Base-by-base conservation (phyloP, 2,797 vertebrate species). In the Crocodylus rhombifer region DNA sequence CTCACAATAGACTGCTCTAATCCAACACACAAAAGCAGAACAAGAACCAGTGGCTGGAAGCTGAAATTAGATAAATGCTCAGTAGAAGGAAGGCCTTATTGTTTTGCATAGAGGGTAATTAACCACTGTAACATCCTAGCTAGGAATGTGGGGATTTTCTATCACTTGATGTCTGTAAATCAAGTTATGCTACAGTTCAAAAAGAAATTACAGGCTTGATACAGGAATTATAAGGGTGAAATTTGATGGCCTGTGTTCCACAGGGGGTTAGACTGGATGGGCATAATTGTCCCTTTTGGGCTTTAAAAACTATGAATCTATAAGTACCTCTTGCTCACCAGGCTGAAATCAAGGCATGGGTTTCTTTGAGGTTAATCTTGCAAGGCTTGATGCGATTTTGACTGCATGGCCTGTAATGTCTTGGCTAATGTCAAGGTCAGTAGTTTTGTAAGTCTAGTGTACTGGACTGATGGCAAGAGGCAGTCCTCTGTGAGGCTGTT, bases 401-500 rank as follows among this genome's bases (percentile, higher is more conserved):
- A 20, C 82, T 42, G 42, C 42, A 42, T 42, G 88, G 64, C 33
- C 55, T 23, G 56, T 77, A 13, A n/a, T 65, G 64, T 65, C n/a
- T 77, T 60, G 58, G 33, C 58, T 36, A 25, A 18, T 4, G 77
- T 42, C 60, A 25, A 42, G 77, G 28, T 23, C n/a, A 26, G n/a
- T 20, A 1, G 25, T 6, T 80, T 51, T 77, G 36, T 0, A 0
- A 30, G 33, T 86, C n/a, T 21, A 88, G 13, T 25, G 4, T 4
- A 14, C 30, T 25, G 33, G 80, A 6, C 42, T 15, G n/a, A 23
- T 21, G 51, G 36, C 71, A 60, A 78, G 42, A 67, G 36, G 30
- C 30, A 21, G n/a, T 57, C 18, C 21, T 36, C 69, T 15, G 21
- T 7, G 69, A 71, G 69, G 69, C 14, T 18, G 6, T 69, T 73